These are phyloP conservation scores for Schlechtendalia chinensis DNA, from an alignment of 1,140 invertebrate species.

Conservation along the genomic window DNA sequence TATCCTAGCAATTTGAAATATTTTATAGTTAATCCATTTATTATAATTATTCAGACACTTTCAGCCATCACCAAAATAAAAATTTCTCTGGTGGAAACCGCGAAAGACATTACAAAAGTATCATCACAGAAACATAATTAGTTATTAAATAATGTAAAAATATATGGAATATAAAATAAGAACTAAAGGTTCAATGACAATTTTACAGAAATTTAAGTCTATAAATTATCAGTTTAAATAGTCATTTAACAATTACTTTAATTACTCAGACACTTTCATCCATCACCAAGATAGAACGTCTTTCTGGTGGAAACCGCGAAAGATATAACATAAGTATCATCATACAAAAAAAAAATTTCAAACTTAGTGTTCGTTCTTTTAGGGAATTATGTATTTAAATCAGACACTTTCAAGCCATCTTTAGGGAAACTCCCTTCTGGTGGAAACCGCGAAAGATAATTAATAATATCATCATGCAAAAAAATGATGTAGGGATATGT, in stretches of 20 bases:
- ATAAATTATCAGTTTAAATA: not conserved
- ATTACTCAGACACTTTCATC: constrained; percentile 32
- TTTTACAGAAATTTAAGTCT: no score
- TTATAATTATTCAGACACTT: constrained; percentile 44
- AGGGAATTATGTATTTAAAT: not conserved
- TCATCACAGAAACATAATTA: constrained; percentile 26
- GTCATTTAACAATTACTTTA: not conserved
- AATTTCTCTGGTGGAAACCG: constrained; percentile 38
- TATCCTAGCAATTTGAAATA: not conserved
- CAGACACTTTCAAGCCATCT: constrained; percentile 37
- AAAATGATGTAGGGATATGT: no score
- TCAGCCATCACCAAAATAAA: not conserved
- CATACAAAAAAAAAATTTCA: not conserved
- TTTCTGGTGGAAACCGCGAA: constrained; percentile 46
- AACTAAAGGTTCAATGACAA: no score
- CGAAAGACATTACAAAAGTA: constrained; percentile 41
- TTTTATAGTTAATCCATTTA: no score
- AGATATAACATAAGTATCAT: constrained; percentile 46
- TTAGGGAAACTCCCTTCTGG: constrained; percentile 3
- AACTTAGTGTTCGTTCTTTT: no score
- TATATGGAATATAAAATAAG: not conserved
- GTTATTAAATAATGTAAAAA: not conserved
- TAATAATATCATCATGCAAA: constrained; percentile 38
- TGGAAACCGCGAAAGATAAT: constrained; percentile 50
- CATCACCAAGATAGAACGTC: constrained; percentile 18